Evolutionary conservation across 2,888 invertebrate species (phyloP), one percentile per base, ranked within the genome.

Genomic region (Dicyrtoma fusca): DNA sequence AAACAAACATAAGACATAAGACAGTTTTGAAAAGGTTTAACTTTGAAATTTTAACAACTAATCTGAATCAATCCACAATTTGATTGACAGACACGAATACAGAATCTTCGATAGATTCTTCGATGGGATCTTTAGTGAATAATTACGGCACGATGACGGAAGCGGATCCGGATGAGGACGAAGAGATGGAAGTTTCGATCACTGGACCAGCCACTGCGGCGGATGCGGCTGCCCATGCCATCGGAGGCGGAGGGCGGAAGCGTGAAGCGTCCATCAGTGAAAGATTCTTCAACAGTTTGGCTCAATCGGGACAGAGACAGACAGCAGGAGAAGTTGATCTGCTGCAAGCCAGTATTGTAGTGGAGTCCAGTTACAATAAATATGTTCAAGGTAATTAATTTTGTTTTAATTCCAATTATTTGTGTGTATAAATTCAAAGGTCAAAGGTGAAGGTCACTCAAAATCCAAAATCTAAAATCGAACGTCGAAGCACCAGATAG

Each of bases 281-380:
- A 53, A 47, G 77, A 10, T 75, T 78, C n/a, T 63, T 77, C 14
- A 71, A 21, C 66, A 77, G 77, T 65, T 59, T 78, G 70, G 78
- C 77, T 14, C 71, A 69, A n/a, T 74, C 76, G 13, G 76, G 75
- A 13, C 75, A 74, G 19, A 64, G 74, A 17, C 74, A 68, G 2
- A 73, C 74, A 17, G 75, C 74, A 1, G 72, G 62, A 3, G 70
- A 74, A 61, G 69, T 76, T 2, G 72, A 72, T 34, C 42, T 76
- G 21, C 57, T 76, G 61, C 74, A 77, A 65, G 76, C 76, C 4
- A 77, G 77, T 71, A 65, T 71, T 25, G 19, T 45, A 0, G 65
- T 71, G 0, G 71, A 71, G n/a, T 44, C 71, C 0, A 71, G 57
- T 14, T 71, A 71, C 19, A 71, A 25, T 1, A 64, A 65, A 26